phyloP scores from a whole-genome alignment of 2,797 vertebrate genomes.

The Poecilia gillii region DNA sequence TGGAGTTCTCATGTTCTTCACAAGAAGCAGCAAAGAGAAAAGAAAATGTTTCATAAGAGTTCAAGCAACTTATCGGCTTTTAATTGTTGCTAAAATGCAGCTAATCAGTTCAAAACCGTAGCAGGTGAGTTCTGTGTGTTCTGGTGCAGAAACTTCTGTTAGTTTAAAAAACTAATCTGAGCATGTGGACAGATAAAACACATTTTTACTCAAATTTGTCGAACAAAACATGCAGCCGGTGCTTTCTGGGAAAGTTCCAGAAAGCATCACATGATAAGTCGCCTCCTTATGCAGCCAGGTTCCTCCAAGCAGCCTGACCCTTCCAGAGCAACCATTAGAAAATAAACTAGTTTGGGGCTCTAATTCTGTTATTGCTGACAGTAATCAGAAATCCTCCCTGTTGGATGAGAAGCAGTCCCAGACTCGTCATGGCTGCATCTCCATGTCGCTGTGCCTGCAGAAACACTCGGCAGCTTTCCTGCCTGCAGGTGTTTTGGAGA shows the following conservation, averaged over 20 bases:
- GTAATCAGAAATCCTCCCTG: neutral
- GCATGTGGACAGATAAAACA: neutral
- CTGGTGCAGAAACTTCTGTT: neutral
- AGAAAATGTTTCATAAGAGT: neutral
- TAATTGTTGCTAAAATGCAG: neutral
- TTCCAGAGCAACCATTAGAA: no score
- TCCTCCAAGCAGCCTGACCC: neutral
- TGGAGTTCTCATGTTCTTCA: neutral
- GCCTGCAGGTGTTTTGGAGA: neutral
- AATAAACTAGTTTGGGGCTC: neutral
- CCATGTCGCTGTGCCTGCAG: neutral
- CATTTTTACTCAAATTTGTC: neutral
- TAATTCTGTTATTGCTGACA: neutral
- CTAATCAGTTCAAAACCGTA: neutral
- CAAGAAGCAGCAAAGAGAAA: neutral
- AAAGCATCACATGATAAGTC: neutral
- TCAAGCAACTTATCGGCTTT: neutral
- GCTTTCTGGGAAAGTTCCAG: neutral
- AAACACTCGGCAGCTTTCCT: neutral
- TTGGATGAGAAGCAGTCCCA: no score
- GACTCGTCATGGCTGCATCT: neutral
- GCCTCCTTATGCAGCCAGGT: neutral
- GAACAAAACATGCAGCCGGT: neutral
- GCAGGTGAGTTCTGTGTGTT: neutral
- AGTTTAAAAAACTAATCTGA: neutral